These are phyloP conservation scores for Myxocyprinus asiaticus DNA, from an alignment of 2,113 vertebrate species.

Conservation along the genomic window DNA sequence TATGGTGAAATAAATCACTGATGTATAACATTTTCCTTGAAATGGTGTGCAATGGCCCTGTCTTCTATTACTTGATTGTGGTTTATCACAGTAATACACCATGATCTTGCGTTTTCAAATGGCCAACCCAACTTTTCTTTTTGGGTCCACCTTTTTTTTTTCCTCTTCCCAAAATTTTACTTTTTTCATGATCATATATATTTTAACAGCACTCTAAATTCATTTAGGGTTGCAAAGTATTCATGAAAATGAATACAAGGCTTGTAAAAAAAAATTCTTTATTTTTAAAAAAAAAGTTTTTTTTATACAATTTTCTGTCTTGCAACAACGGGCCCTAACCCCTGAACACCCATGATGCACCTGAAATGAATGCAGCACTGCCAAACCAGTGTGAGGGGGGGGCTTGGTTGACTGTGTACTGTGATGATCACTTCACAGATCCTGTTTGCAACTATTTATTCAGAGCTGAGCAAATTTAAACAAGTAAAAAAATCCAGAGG, in stretches of 20 bases:
- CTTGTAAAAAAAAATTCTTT: too few species aligned
- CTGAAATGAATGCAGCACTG: slow-evolving; percentile 25
- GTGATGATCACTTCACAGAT: slow-evolving; percentile 29
- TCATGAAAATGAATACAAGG: background rate
- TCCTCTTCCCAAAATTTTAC: background rate
- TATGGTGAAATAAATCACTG: background rate
- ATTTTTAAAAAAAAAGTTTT: too few species aligned
- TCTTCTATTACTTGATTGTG: slow-evolving; percentile 29
- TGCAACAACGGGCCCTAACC: background rate
- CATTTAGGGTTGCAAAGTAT: background rate
- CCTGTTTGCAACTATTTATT: slow-evolving; percentile 13
- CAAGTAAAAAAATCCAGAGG: background rate
- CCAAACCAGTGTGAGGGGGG: slow-evolving; percentile 19
- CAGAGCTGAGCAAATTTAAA: slow-evolving; percentile 6
- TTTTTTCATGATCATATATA: background rate
- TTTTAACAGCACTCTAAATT: background rate
- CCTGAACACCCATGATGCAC: slow-evolving; percentile 15
- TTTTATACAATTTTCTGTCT: too few species aligned
- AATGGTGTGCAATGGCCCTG: background rate
- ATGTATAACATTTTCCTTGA: background rate
- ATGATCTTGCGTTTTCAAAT: background rate
- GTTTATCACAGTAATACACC: background rate
- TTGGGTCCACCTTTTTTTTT: slow-evolving; percentile 3
- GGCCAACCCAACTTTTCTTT: slow-evolving; percentile 15
- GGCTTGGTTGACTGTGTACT: slow-evolving; percentile 23